Evolutionary conservation across 1,140 invertebrate genomes (phyloP), one percentile per base, ranked within the genome.

Genomic region (Zophobas atratus): DNA sequence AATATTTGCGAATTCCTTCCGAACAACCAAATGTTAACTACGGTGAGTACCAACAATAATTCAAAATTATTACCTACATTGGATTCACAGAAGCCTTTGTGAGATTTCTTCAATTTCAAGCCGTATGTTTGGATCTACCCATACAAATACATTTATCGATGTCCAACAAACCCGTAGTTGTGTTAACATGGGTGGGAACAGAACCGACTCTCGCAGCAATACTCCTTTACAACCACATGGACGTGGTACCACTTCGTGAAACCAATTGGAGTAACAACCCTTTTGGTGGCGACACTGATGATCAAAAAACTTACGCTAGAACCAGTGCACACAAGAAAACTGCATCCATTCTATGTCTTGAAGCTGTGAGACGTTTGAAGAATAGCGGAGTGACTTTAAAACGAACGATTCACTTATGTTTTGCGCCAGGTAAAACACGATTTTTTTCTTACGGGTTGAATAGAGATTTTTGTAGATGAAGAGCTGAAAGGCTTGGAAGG

Each of bases 391-490:
- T 88, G 0, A 81, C 78, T 56, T 87, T 92, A 35, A 89, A 90
- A 74, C 88, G 94, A 74, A 95, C 93, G n/a, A 86, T 95, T 8
- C 92, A 94, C 83, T 82, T 97, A 3, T 90, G 91, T 1, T 97
- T 96, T 89, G 93, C 96, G 8, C 94, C 96, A 93, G 97, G 98
- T 88, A 97, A 99, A 87, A 93, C 96, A 83, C 97, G 97, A 0
- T 20, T 20, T 20, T 20, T 20, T 20, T 20, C 20, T 20, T 20
- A 20, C 20, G 20, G 20, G 20, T 20, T 20, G 20, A 20, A 20
- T 20, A 20, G 20, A 20, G 20, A 20, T 20, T 20, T 20, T 20
- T 20, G 20, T 20, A 20, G 20, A 20, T 20, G 20, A 20, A 20
- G 20, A 20, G 20, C 20, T 20, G 20, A 20, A 20, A 20, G 96